A percentile compares a stretch with the other conserved stretches of the same genome.
These are phyloP conservation scores for Cynaeus angustus DNA, from an alignment of 2,888 invertebrate genomes.

Conservation along the genomic window DNA sequence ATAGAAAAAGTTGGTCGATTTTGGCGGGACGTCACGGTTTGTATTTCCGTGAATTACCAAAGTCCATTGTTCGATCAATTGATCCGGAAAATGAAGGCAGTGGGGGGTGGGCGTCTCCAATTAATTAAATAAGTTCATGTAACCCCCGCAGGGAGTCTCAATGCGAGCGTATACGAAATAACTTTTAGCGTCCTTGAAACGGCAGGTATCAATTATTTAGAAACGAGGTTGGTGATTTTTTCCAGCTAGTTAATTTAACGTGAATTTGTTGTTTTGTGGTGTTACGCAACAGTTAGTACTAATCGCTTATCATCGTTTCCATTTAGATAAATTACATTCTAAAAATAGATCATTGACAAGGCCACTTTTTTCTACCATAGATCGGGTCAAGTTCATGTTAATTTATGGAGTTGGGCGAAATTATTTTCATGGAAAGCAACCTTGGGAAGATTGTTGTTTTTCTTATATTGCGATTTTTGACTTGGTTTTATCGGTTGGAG, in stretches of 20 bases:
- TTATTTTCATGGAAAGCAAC: conserved; percentile 31
- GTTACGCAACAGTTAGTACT: conserved; percentile 41
- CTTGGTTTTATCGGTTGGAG: conserved; percentile 24
- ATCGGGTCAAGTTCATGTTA: conserved; percentile 50
- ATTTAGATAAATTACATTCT: conserved; percentile 44
- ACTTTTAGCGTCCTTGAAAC: conserved; percentile 25
- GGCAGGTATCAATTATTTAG: conserved; percentile 22
- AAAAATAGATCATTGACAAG: conserved; percentile 46
- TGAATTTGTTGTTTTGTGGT: conserved; percentile 28
- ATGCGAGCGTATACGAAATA: too few relatives aligned
- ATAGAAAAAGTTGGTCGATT: neutral
- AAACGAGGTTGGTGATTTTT: conserved; percentile 32
- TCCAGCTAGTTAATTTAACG: conserved; percentile 18
- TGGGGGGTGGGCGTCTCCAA: neutral
- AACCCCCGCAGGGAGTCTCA: too few relatives aligned
- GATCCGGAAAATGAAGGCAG: conserved; percentile 30
- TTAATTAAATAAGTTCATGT: conserved; percentile 19
- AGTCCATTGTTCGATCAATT: conserved; percentile 21
- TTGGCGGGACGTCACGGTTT: neutral
- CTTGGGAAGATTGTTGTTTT: neutral
- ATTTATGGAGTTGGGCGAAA: conserved; percentile 38
- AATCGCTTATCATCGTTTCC: conserved; percentile 38
- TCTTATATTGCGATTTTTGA: conserved; percentile 15
- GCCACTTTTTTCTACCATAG: conserved; percentile 34
- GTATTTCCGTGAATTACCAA: neutral